phyloP scores from a whole-genome alignment of 2,888 invertebrate species.

The Xylocampa areola region DNA sequence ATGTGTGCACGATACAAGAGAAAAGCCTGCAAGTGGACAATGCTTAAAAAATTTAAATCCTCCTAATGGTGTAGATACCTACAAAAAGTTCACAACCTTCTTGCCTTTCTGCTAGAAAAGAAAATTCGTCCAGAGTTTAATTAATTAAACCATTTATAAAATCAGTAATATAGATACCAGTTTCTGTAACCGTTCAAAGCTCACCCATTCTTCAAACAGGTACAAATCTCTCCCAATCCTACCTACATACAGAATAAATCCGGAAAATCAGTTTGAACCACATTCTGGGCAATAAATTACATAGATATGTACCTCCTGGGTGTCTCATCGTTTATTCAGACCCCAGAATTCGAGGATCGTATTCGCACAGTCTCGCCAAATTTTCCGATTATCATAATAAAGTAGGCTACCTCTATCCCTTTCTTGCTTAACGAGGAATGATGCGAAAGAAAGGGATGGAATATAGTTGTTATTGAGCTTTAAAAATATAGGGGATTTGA shows the following conservation, averaged over 20 bases:
- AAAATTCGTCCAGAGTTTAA: no score
- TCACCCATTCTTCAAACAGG: constrained; percentile 29
- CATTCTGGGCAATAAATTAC: constrained; percentile 67
- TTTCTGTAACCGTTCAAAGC: not conserved
- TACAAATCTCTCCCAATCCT: constrained; percentile 48
- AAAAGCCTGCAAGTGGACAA: no score
- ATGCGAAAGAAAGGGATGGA: constrained; percentile 11
- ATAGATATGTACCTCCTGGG: constrained; percentile 70
- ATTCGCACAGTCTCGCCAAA: constrained; percentile 77
- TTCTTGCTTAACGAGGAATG: constrained; percentile 23
- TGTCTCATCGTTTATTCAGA: constrained; percentile 81
- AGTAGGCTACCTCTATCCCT: constrained; percentile 70
- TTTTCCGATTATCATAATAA: constrained; percentile 86
- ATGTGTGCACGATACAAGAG: no score
- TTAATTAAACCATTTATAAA: not conserved
- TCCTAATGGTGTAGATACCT: no score
- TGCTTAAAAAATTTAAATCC: no score
- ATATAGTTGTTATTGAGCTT: constrained; percentile 48
- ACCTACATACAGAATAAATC: constrained; percentile 50
- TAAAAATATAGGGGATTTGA: constrained; percentile 52
- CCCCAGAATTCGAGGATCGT: constrained; percentile 67
- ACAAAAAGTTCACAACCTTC: no score
- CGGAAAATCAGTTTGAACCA: constrained; percentile 60
- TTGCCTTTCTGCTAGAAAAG: no score
- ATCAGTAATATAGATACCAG: not conserved